Base-by-base conservation (phyloP, 1,140 invertebrate genomes). In the Andrena cerasifolii region DNA sequence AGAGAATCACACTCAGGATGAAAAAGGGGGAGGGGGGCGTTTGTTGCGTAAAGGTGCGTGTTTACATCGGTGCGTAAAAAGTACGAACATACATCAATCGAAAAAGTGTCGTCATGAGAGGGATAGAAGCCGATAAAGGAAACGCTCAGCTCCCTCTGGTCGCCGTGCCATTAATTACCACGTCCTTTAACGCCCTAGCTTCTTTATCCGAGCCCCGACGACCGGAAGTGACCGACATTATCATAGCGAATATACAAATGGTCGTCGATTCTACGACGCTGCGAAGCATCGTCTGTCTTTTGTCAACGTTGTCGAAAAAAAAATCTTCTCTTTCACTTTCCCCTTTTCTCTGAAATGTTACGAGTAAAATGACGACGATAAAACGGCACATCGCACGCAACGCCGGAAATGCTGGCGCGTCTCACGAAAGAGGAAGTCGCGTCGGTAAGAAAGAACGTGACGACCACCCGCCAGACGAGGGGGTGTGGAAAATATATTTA, bases 31-130 rank as follows among this genome's bases (percentile, higher is more conserved):
- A 10, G 36, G 36, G 36, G 10, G 36, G 36, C 12, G 21, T 24
- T 78, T 51, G 74, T 67, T 76, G 73, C 73, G 53, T 68, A 84
- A 53, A 78, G 67, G 79, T 85, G 84, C 79, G 84, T 76, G 78
- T 49, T 84, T 84, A 78, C 71, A 84, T 75, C 56, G 36, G 82
- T 85, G 84, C 83, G 78, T 70, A 74, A 78, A 82, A 82, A 79
- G 59, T 85, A 84, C 79, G 75, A 74, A 84, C 67, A 84, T 85
- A 82, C 83, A 85, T 82, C 71, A 82, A 84, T 85, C 77, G 82
- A 83, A 83, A 84, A 84, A 80, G 78, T 63, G 74, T 72, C 67
- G 47, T 61, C 66, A 79, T 68, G 70, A 83, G 53, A 40, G 67
- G 14, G 62, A n/a, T 76, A 61, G 79, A 84, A 84, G 78, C 68